Evolutionary conservation across 2,797 vertebrate species (phyloP), one percentile per base, ranked within the genome.

Genomic region (Hemibagrus guttatus): DNA sequence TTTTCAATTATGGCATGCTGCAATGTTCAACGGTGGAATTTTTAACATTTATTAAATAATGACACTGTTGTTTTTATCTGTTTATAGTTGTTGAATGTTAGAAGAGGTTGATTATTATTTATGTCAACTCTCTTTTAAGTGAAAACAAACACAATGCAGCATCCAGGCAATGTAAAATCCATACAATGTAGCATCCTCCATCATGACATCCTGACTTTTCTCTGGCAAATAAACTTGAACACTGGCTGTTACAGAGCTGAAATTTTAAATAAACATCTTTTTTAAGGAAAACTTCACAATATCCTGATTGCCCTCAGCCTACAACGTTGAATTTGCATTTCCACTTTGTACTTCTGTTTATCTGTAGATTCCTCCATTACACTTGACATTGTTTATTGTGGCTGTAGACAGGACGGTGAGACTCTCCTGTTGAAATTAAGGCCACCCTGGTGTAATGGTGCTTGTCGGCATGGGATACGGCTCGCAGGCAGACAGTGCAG

Each of bases 381-480:
- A 85, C 87, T 88, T 89, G 88, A 88, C 83, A 82, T 58, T 2
- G 59, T 69, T 68, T 85, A 75, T 72, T 49, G 74, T 69, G 52
- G 54, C 49, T 42, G 66, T 75, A 71, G 86, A 76, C 58, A 61
- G 56, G 35, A 89, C 72, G 76, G 69, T 75, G 87, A 78, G 81
- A 79, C 83, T 85, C 74, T 72, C 86, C 86, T 89, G 80, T 88
- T 89, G 80, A 88, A 90, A 86, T 59, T 49, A 78, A 89, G 87
- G 83, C 83, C 85, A 85, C 83, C 80, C 64, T 52, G 69, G 81
- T 88, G 86, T 87, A 85, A 88, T 88, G 64, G 86, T 87, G 89
- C 69, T 84, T 86, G 83, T 69, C 87, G 84, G 84, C 84, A 86
- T 89, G 86, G 86, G 85, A 89, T 89, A 89, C 84, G 84, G 85